These are phyloP conservation scores for Thalassoma bifasciatum DNA, from an alignment of 2,113 vertebrate genomes.

Conservation along the genomic window DNA sequence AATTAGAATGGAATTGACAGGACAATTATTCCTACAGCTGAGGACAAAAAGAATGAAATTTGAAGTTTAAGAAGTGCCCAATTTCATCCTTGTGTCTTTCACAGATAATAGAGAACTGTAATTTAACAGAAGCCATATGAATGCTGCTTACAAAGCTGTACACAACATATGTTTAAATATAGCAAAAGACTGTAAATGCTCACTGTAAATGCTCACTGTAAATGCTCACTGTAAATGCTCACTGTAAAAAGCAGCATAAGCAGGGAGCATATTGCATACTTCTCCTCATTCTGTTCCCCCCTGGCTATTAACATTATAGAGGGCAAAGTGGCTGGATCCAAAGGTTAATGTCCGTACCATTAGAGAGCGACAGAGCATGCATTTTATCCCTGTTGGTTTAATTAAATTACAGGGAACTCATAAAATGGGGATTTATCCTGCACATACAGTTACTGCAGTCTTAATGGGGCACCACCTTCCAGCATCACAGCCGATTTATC, in stretches of 20 bases:
- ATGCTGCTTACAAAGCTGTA: constrained; percentile 22
- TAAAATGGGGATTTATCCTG: constrained; percentile 64
- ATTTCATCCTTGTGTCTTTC: constrained; percentile 20
- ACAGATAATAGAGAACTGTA: constrained; percentile 20
- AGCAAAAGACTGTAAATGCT: constrained; percentile 36
- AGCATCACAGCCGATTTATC: constrained; percentile 72
- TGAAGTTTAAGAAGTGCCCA: background rate
- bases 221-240: no score
- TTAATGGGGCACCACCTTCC: constrained; percentile 66
- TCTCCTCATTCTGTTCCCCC: constrained; percentile 20
- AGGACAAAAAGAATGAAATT: constrained; percentile 50
- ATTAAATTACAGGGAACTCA: constrained; percentile 78
- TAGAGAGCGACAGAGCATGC: constrained; percentile 67
- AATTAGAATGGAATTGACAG: constrained; percentile 70
- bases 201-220: no score
- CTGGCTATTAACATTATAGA: constrained; percentile 70
- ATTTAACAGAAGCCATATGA: constrained; percentile 17
- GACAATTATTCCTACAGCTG: constrained; percentile 68
- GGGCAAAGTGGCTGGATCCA: constrained; percentile 66
- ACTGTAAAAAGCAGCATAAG: constrained; percentile 37
- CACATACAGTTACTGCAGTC: constrained; percentile 61
- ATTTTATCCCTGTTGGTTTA: constrained; percentile 77
- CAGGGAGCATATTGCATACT: constrained; percentile 33
- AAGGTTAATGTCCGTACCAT: constrained; percentile 79
- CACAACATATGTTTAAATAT: constrained; percentile 32